A percentile compares a stretch with the other conserved stretches of the same genome.
These are phyloP conservation scores for Venturia canescens DNA, from an alignment of 1,140 invertebrate genomes.

Conservation along the genomic window DNA sequence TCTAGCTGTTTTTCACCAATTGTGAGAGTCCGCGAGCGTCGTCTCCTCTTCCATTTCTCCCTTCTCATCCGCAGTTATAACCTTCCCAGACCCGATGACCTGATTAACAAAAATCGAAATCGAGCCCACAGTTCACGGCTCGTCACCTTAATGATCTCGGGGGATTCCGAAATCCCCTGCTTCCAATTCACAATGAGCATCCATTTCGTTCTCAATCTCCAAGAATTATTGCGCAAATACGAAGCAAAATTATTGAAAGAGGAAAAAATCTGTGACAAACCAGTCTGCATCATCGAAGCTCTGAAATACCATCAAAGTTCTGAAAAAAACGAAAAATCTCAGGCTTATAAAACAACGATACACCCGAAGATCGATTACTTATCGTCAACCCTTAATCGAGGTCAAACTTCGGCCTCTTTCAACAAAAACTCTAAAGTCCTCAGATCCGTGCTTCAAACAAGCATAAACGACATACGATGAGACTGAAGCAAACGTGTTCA, in stretches of 20 bases:
- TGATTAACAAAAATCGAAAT: slow-evolving; percentile 37
- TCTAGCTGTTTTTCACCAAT: background rate
- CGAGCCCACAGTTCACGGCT: slow-evolving; percentile 28
- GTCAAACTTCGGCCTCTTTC: no score
- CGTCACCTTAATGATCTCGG: background rate
- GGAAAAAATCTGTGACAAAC: background rate
- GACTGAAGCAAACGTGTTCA: no score
- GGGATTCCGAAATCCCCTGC: background rate
- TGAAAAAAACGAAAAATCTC: no score
- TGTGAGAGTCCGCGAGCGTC: background rate
- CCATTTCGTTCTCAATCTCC: background rate
- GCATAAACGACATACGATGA: no score
- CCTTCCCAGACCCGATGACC: slow-evolving; percentile 28
- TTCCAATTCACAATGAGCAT: background rate
- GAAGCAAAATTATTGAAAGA: background rate
- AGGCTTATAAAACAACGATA: no score
- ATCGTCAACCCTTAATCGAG: no score
- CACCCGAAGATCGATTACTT: no score
- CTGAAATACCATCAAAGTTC: no score
- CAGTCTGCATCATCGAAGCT: background rate
- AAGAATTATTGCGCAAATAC: background rate
- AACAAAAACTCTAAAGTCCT: no score
- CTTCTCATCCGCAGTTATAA: background rate
- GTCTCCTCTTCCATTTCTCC: background rate
- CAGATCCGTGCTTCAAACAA: no score